Conservation (phyloP, 1,140 invertebrate species). For the Drosophila mayri region DNA sequence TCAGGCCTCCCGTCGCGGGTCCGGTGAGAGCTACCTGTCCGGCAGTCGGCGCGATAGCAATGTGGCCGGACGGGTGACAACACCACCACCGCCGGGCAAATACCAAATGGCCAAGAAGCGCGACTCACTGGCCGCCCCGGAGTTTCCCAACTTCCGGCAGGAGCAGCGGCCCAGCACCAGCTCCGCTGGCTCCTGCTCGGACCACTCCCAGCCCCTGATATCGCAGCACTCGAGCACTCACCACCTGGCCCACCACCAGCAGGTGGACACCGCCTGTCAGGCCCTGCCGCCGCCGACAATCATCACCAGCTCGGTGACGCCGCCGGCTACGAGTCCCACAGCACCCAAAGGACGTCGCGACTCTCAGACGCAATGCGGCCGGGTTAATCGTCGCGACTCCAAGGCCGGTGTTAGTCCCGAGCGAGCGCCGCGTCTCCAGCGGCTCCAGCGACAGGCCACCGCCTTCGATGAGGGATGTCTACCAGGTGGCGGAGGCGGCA, state of each 20-base stretch:
- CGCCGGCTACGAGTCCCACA: constrained; percentile 90
- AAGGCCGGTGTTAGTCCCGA: constrained; percentile 88
- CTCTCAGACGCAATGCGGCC: constrained; percentile 92
- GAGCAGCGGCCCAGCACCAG: constrained; percentile 92
- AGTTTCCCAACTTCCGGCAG: constrained; percentile 86
- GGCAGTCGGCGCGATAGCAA: constrained; percentile 88
- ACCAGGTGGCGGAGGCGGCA: constrained; percentile 88
- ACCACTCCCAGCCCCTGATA: constrained; percentile 66
- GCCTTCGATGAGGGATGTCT: constrained; percentile 93
- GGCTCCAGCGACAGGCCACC: constrained; percentile 93
- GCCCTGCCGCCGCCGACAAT: constrained; percentile 91
- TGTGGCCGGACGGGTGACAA: constrained; percentile 84
- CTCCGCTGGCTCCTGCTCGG: constrained; percentile 89
- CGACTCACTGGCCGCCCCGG: constrained; percentile 87
- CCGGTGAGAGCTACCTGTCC: constrained; percentile 88
- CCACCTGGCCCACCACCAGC: constrained; percentile 59
- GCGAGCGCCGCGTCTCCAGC: constrained; percentile 88
- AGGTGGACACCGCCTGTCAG: constrained; percentile 87
- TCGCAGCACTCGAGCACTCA: constrained; percentile 81
- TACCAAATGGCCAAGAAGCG: constrained; percentile 88
- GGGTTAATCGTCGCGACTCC: constrained; percentile 88
- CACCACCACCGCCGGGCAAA: constrained; percentile 87
- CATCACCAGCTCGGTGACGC: constrained; percentile 92
- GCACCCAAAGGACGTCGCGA: constrained; percentile 89
- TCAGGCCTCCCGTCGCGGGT: constrained; percentile 86